phyloP scores from a whole-genome alignment of 2,113 vertebrate species.

The Glareola pratincola region DNA sequence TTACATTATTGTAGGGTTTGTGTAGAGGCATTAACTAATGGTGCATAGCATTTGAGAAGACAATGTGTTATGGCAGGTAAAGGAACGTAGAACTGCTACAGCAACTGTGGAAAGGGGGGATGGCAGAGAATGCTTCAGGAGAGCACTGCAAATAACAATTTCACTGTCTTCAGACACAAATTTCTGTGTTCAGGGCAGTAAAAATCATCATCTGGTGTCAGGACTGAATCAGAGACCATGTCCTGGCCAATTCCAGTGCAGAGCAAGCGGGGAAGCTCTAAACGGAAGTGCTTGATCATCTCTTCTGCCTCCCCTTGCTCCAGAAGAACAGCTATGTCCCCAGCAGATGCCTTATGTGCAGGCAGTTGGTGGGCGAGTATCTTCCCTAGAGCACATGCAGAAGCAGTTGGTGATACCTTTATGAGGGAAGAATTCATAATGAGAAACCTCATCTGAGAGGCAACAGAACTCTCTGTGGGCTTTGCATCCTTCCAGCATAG shows the following conservation, averaged over 20 bases:
- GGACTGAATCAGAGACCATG: background rate
- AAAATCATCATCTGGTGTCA: background rate
- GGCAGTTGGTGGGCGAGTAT: background rate
- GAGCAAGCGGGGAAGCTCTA: background rate
- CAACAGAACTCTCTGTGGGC: background rate
- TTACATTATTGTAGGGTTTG: background rate
- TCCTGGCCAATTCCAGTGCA: background rate
- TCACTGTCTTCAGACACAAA: background rate
- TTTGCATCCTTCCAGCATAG: background rate
- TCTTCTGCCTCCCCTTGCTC: background rate
- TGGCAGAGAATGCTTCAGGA: background rate
- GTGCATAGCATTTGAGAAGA: constrained; percentile 19
- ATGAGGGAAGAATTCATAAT: background rate
- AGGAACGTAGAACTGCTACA: background rate
- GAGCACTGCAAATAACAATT: background rate
- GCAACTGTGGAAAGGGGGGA: background rate
- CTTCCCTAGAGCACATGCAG: background rate
- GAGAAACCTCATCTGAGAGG: background rate
- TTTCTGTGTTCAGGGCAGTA: background rate
- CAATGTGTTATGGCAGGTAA: constrained; percentile 29
- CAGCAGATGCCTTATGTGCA: background rate
- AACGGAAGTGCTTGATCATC: background rate
- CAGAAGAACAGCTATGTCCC: background rate
- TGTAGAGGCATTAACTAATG: constrained; percentile 13
- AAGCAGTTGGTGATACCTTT: background rate